Percentiles rank a stretch among this genome's conserved stretches.
Conservation (phyloP, 2,113 vertebrate species). For the Shinisaurus crocodilurus region DNA sequence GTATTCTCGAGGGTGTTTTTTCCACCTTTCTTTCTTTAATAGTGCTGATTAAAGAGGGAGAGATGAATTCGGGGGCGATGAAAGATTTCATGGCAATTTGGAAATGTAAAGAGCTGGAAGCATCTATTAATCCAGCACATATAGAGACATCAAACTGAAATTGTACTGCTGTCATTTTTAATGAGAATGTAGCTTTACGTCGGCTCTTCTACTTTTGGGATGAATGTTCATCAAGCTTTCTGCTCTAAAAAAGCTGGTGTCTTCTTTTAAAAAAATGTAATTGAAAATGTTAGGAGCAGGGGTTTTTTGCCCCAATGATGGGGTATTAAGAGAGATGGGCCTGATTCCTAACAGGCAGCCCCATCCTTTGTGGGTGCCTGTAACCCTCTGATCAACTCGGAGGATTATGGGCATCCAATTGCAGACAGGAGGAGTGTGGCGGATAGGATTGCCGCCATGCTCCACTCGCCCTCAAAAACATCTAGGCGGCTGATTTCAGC, state of each 20-base stretch:
- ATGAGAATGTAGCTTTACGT: neutral
- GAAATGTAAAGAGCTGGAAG: constrained; percentile 23
- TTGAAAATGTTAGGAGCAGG: neutral
- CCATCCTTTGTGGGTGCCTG: too few relatives aligned
- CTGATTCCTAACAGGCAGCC: neutral
- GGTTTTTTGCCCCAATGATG: neutral
- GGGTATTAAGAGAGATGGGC: neutral
- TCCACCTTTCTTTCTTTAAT: constrained; percentile 21
- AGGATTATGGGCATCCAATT: too few relatives aligned
- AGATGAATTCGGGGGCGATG: neutral
- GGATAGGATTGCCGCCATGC: too few relatives aligned
- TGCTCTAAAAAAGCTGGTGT: constrained; percentile 1
- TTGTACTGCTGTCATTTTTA: constrained; percentile 48
- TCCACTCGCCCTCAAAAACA: too few relatives aligned
- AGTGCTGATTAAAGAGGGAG: constrained; percentile 36
- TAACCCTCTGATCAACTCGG: too few relatives aligned
- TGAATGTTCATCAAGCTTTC: constrained; percentile 3
- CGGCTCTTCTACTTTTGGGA: constrained; percentile 6
- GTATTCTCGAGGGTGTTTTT: neutral
- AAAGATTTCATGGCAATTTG: constrained; percentile 36
- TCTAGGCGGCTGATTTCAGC: too few relatives aligned
- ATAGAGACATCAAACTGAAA: constrained; percentile 24
- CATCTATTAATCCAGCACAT: neutral
- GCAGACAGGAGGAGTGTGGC: too few relatives aligned
- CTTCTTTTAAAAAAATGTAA: neutral